Percentiles rank a stretch among this genome's conserved stretches.
Conservation (phyloP, 2,113 vertebrate species). For the Rallus limicola region DNA sequence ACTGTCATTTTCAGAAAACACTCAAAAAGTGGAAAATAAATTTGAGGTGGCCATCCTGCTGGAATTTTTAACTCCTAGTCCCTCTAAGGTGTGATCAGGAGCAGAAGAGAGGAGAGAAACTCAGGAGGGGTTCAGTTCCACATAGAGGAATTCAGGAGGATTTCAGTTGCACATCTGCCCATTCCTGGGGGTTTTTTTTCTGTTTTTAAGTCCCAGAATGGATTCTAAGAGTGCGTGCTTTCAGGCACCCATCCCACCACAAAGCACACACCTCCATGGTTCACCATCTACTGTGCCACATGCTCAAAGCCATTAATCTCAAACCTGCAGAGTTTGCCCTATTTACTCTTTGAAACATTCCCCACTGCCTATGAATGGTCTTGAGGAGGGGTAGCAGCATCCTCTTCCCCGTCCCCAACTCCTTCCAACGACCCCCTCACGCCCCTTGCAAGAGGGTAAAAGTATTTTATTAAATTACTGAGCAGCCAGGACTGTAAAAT, state of each 20-base stretch:
- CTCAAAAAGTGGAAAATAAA: background rate
- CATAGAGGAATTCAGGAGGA: background rate
- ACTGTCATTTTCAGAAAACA: background rate
- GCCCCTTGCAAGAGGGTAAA: fast-evolving
- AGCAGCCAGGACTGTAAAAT: background rate
- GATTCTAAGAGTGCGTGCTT: fast-evolving
- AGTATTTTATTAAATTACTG: background rate
- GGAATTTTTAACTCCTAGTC: background rate
- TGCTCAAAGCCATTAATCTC: background rate
- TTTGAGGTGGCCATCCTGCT: background rate
- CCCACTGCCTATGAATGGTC: background rate
- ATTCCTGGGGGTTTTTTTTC: background rate
- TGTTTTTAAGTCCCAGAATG: background rate
- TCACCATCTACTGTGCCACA: background rate
- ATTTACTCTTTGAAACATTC: background rate
- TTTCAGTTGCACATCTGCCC: background rate
- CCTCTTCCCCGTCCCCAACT: fast-evolving
- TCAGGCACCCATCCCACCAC: background rate
- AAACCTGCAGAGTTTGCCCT: background rate
- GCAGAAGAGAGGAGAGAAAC: background rate
- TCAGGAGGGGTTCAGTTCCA: background rate
- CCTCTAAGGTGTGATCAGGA: background rate
- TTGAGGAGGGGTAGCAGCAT: background rate
- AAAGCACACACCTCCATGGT: background rate
- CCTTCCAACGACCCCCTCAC: background rate